Evolutionary conservation across 2,113 vertebrate species (phyloP).

Genomic region (Podarcis muralis): DNA sequence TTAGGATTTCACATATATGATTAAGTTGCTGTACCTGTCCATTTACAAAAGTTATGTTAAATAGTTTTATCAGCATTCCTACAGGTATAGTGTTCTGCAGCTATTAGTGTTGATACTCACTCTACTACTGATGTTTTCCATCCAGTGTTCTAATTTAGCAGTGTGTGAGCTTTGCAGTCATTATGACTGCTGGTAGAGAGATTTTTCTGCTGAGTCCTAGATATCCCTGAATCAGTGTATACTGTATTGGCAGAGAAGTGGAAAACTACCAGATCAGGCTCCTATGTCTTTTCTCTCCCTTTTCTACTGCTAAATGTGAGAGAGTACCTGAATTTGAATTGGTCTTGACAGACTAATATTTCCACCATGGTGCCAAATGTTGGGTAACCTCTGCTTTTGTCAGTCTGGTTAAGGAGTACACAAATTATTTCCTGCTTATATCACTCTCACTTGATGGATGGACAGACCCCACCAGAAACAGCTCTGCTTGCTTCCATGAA

Average conservation of each 20-base stretch:
- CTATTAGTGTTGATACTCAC: not conserved
- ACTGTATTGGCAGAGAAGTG: too few relatives aligned
- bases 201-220: not conserved
- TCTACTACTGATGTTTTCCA: not conserved
- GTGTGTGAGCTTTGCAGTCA: not conserved
- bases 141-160: not conserved
- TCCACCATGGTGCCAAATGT: too few relatives aligned
- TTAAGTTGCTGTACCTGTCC: not conserved
- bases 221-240: not conserved
- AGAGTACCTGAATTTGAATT: too few relatives aligned
- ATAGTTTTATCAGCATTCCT: not conserved
- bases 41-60: not conserved
- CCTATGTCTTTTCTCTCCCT: too few relatives aligned
- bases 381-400: not conserved
- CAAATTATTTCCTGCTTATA: not conserved
- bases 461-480: not conserved
- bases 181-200: too few relatives aligned
- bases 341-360: too few relatives aligned
- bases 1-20: not conserved
- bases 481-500: not conserved
- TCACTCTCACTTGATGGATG: not conserved
- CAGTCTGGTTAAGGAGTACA: not conserved
- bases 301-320: too few relatives aligned
- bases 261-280: too few relatives aligned
- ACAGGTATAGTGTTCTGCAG: not conserved